These are phyloP conservation scores for Isaurus tuberculatus DNA, from an alignment of 92 coral and sea anemone genomes.

Conservation along the genomic window DNA sequence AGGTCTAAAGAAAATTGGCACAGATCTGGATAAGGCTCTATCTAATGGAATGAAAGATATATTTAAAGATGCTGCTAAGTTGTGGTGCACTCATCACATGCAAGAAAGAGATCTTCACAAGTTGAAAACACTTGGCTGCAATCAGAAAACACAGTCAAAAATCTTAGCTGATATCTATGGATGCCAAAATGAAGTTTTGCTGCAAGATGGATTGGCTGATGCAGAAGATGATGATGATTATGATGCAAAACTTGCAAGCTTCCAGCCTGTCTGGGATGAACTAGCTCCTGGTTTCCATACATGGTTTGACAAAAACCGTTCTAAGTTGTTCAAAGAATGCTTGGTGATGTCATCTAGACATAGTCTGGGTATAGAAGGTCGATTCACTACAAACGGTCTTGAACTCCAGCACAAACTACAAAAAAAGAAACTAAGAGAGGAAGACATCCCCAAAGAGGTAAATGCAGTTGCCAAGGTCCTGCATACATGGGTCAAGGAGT, in stretches of 20 bases:
- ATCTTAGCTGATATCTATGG: constrained; percentile 61
- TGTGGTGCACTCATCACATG: constrained; percentile 74
- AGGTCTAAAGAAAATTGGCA: constrained; percentile 49
- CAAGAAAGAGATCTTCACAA: constrained; percentile 57
- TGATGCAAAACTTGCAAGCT: constrained; percentile 54
- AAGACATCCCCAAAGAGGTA: constrained; percentile 27
- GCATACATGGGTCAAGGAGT: constrained; percentile 11
- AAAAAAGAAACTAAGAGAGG: constrained; percentile 23
- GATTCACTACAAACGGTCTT: constrained; percentile 30
- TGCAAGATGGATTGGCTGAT: constrained; percentile 60
- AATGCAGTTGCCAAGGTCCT: not conserved
- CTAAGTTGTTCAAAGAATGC: constrained; percentile 30
- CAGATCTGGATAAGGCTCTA: constrained; percentile 66
- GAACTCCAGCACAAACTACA: constrained; percentile 30
- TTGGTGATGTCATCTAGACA: constrained; percentile 40
- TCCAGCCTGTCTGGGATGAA: constrained; percentile 45
- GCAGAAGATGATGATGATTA: constrained; percentile 62
- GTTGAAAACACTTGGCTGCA: constrained; percentile 65
- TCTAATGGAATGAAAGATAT: constrained; percentile 61
- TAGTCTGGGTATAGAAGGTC: constrained; percentile 26
- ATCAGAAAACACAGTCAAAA: constrained; percentile 50
- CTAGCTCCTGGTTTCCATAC: constrained; percentile 57
- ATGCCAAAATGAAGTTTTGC: constrained; percentile 49
- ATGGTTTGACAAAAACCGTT: constrained; percentile 38
- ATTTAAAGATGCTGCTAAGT: constrained; percentile 58